Percentiles rank a stretch among this genome's conserved stretches.
These are phyloP conservation scores for Clarias laeviceps DNA, from an alignment of 2,797 vertebrate genomes.

Conservation along the genomic window DNA sequence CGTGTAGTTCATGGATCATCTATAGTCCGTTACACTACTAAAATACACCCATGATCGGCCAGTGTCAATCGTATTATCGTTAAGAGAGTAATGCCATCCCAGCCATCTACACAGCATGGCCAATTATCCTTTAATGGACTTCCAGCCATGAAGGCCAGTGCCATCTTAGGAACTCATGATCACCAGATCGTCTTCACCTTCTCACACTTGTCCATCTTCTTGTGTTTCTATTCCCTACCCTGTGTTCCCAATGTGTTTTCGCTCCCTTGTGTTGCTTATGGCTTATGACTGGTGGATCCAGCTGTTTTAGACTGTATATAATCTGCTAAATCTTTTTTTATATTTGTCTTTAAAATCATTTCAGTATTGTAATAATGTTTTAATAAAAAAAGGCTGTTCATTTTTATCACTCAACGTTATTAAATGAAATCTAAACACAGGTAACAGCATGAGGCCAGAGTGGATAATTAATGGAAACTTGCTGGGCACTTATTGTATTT, in stretches of 20 bases:
- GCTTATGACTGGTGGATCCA: neutral
- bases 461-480: neutral
- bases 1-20: too few species aligned
- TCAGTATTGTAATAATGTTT: neutral
- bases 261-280: neutral
- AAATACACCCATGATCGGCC: neutral
- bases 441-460: neutral
- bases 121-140: too few species aligned
- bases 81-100: neutral
- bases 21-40: too few species aligned
- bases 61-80: neutral
- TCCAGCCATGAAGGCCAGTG: neutral
- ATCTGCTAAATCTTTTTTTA: too few species aligned
- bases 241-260: neutral
- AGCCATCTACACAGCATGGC: neutral
- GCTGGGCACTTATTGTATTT: neutral
- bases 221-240: neutral
- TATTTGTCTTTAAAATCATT: neutral
- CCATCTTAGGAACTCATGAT: neutral
- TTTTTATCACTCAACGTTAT: neutral
- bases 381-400: neutral
- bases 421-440: neutral
- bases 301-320: neutral
- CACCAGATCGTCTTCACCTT: neutral
- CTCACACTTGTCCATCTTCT: neutral